phyloP scores from a whole-genome alignment of 2,797 vertebrate genomes.

The Danio jaintianensis region DNA sequence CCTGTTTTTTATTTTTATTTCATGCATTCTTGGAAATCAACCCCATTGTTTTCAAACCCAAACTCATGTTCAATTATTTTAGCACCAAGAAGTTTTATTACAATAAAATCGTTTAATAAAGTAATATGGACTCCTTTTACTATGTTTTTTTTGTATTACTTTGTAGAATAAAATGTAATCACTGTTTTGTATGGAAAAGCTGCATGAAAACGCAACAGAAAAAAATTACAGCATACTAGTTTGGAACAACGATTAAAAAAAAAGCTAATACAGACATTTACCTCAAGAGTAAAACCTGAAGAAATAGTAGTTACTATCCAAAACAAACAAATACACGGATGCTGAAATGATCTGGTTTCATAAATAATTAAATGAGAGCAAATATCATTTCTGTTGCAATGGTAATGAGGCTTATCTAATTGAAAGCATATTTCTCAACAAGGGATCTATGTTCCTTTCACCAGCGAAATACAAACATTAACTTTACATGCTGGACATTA shows the following conservation, averaged over 20 bases:
- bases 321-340: constrained; percentile 20
- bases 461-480: neutral
- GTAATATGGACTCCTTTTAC: neutral
- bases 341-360: constrained; percentile 6
- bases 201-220: neutral
- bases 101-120: neutral
- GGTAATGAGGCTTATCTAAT: constrained; percentile 18
- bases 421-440: neutral
- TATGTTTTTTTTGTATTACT: neutral
- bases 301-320: constrained; percentile 12
- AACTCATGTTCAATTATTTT: neutral
- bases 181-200: neutral
- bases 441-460: neutral
- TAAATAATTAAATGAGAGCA: neutral
- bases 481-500: neutral
- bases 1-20: neutral
- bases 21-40: neutral
- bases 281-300: constrained; percentile 4
- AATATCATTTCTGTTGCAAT: constrained; percentile 18
- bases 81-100: neutral
- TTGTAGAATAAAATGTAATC: neutral
- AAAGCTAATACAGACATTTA: no score
- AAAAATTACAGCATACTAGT: no score
- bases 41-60: no score
- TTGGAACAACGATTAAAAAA: no score